phyloP scores from a whole-genome alignment of 1,140 invertebrate genomes.

The Leptestheria dahalacensis region DNA sequence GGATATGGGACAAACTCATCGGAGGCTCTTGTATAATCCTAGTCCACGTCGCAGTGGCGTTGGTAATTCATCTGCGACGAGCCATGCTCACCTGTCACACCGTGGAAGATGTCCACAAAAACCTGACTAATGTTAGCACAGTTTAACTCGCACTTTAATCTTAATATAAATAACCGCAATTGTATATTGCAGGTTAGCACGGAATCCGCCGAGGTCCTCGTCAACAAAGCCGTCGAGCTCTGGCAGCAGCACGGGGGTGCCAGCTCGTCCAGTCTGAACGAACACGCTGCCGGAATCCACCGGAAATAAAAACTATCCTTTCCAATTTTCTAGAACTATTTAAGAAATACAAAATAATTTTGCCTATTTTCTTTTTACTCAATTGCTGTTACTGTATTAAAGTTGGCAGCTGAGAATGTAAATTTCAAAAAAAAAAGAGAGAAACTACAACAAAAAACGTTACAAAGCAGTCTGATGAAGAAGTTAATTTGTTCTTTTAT shows the following conservation, averaged over 20 bases:
- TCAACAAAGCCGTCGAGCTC: slow-evolving; percentile 59
- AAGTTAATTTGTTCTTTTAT: slow-evolving; percentile 1
- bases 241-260: slow-evolving; percentile 47
- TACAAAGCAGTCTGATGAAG: background rate
- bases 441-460: background rate
- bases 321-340: background rate
- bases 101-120: slow-evolving; percentile 40
- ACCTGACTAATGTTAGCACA: slow-evolving; percentile 43
- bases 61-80: slow-evolving; percentile 49
- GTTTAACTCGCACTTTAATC: slow-evolving; percentile 10
- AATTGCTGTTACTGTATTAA: slow-evolving; percentile 11
- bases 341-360: background rate
- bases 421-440: slow-evolving; percentile 3
- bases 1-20: slow-evolving; percentile 76
- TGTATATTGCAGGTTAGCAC: slow-evolving; percentile 46
- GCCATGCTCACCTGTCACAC: slow-evolving; percentile 43
- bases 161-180: slow-evolving; percentile 6
- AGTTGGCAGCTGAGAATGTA: slow-evolving; percentile 7
- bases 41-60: slow-evolving; percentile 54
- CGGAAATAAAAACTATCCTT: background rate
- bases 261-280: slow-evolving; percentile 1
- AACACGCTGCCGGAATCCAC: background rate
- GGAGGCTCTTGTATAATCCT: slow-evolving; percentile 67
- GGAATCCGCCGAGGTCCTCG: slow-evolving; percentile 55
- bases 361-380: background rate